Percentiles rank a stretch among this genome's conserved stretches.
phyloP scores from a whole-genome alignment of 2,888 invertebrate genomes.

The Agrochola macilenta region DNA sequence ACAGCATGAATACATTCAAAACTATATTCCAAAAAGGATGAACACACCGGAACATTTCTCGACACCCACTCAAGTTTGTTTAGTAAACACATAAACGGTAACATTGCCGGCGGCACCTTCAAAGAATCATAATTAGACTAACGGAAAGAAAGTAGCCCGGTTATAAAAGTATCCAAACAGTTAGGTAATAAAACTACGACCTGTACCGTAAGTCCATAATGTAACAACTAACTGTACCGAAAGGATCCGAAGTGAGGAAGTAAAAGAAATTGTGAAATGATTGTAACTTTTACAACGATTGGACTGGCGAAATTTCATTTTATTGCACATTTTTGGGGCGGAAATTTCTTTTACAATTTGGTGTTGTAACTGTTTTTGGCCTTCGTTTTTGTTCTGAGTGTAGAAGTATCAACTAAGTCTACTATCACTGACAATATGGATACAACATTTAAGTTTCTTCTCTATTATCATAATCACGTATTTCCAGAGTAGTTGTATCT shows the following conservation, averaged over 20 bases:
- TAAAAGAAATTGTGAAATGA: slow-evolving; percentile 50
- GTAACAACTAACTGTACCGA: slow-evolving; percentile 64
- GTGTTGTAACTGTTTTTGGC: not conserved
- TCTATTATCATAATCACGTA: not conserved
- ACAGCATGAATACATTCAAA: not conserved
- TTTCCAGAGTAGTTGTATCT: not conserved
- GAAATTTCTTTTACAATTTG: slow-evolving; percentile 40
- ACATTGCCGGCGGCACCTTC: slow-evolving; percentile 81
- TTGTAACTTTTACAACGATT: slow-evolving; percentile 66
- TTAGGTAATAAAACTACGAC: slow-evolving; percentile 74
- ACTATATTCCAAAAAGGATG: slow-evolving; percentile 14
- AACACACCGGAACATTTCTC: slow-evolving; percentile 31
- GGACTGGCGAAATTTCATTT: slow-evolving; percentile 54
- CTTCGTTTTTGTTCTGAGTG: not conserved
- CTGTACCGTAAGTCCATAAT: slow-evolving; percentile 63
- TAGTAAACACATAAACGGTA: slow-evolving; percentile 72
- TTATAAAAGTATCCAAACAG: slow-evolving; percentile 79
- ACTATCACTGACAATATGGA: not conserved
- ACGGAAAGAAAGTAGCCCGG: slow-evolving; percentile 85
- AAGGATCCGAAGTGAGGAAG: slow-evolving; percentile 55
- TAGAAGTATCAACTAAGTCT: not conserved
- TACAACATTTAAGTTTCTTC: not conserved
- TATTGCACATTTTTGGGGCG: slow-evolving; percentile 62
- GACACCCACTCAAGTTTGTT: slow-evolving; percentile 51
- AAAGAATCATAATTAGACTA: slow-evolving; percentile 83